Base-by-base conservation (phyloP, 2,113 vertebrate species). In the Malurus alboscapulatus region DNA sequence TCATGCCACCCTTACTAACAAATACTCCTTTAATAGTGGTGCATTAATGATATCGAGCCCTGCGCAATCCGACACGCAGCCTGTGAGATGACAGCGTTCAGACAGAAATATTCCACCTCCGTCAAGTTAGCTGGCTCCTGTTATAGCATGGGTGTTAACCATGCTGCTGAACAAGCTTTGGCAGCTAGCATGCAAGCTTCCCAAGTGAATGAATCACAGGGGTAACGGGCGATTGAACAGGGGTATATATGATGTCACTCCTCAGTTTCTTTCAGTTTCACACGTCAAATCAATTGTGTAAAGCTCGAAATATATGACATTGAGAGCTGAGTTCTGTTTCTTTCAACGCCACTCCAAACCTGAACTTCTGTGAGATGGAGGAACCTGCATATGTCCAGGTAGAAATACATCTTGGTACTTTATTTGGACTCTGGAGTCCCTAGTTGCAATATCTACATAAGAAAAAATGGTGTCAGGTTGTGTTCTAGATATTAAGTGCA, bases 21-120 rank as follows among this genome's bases (percentile, higher is more conserved):
- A 68, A 63, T 77, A 26, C 65, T 94, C 91, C 57, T 94, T 93
- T 95, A 96, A 67, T 63, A 87, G 84, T 17, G 69, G 72, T 92
- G 96, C 93, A 95, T 94, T 87, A 88, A 81, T 87, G 51, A 17
- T 54, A 89, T 63, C 34, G 55, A 92, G 78, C 63, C 42, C 27
- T 18, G 54, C 68, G 58, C 27, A 61, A 88, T 90, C 86, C 12
- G 32, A 88, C 83, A 34, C 30, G 68, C 79, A 45, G 71, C 77
- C 82, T 73, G 88, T 58, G 74, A 95, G 94, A 34, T 75, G 92
- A 92, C 88, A 90, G 63, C 2, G 14, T 74, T 50, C 73, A 91
- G 94, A 92, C 78, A 87, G 85, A 95, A 95, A 95, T 91, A 90
- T 71, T 76, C 68, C 66, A 75, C 63, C 88, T 53, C 55, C 0